Percentiles rank a stretch among this genome's conserved stretches.
Conservation (phyloP, 2,888 invertebrate genomes). For the Morpho helenor region DNA sequence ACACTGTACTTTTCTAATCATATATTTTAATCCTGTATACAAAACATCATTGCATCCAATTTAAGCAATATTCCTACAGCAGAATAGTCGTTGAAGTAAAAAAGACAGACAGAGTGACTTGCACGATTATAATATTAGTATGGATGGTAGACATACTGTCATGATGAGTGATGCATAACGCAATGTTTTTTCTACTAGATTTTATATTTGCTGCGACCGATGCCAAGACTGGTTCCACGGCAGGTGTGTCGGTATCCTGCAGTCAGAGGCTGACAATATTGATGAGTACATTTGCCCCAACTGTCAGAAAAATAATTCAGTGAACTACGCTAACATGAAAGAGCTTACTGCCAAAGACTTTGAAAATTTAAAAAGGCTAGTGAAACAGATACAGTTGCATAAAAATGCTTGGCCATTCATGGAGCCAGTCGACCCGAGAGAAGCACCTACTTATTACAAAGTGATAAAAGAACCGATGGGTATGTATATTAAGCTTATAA, state of each 20-base stretch:
- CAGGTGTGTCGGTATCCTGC: conserved; percentile 95
- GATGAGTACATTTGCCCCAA: conserved; percentile 98
- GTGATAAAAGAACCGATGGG: conserved; percentile 98
- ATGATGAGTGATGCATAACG: no score
- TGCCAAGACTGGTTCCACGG: conserved; percentile 99
- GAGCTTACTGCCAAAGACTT: conserved; percentile 88
- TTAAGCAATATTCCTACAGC: no score
- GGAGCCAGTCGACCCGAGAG: conserved; percentile 96
- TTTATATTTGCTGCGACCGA: conserved; percentile 99
- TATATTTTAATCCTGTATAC: no score
- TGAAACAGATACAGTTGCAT: conserved; percentile 94
- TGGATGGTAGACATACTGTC: no score
- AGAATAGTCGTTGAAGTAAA: no score
- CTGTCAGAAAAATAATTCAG: conserved; percentile 93
- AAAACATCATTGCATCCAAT: no score
- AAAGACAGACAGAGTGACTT: no score
- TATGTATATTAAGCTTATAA: conserved; percentile 61
- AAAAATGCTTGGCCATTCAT: conserved; percentile 99
- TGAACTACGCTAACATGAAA: conserved; percentile 95
- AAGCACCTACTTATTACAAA: conserved; percentile 98
- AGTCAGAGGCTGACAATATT: conserved; percentile 95
- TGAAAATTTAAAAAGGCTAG: conserved; percentile 89
- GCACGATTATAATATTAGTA: no score
- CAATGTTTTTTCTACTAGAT: conserved; percentile 74
- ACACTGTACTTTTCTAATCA: no score